A percentile compares a stretch with the other conserved stretches of the same genome.
Conservation (phyloP, 1,140 invertebrate genomes). For the Choristoneura fumiferana region DNA sequence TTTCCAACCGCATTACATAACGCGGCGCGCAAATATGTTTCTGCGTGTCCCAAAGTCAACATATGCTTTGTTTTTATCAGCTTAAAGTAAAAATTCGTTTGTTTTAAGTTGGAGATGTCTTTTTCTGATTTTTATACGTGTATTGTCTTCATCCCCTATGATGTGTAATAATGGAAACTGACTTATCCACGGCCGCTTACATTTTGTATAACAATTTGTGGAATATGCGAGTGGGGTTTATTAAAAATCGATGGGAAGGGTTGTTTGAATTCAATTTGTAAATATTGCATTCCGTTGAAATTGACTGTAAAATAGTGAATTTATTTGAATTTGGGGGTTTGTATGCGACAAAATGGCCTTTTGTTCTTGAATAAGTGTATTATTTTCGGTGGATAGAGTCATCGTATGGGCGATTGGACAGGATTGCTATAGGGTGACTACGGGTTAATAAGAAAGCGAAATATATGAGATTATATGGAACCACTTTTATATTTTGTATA, state of each 20-base stretch:
- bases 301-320: too few species aligned
- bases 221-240: constrained; percentile 12
- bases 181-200: constrained; percentile 14
- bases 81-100: constrained; percentile 1
- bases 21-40: background rate
- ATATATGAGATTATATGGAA: too few species aligned
- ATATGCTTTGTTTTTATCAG: background rate
- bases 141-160: constrained; percentile 18
- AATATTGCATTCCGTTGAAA: too few species aligned
- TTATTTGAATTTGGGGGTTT: too few species aligned
- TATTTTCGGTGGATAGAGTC: too few species aligned
- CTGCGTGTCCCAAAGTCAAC: background rate
- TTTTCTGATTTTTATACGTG: constrained; percentile 12
- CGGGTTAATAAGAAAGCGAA: too few species aligned
- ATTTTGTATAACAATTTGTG: constrained; percentile 17
- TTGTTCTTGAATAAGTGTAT: too few species aligned
- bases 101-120: constrained; percentile 1
- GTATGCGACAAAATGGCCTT: too few species aligned
- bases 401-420: too few species aligned
- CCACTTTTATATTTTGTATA: too few species aligned
- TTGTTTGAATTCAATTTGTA: background rate
- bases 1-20: background rate
- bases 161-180: constrained; percentile 18
- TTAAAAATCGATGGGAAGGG: constrained; percentile 16
- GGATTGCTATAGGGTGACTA: too few species aligned